phyloP scores from a whole-genome alignment of 2,888 invertebrate species.

The Unio delphinus region DNA sequence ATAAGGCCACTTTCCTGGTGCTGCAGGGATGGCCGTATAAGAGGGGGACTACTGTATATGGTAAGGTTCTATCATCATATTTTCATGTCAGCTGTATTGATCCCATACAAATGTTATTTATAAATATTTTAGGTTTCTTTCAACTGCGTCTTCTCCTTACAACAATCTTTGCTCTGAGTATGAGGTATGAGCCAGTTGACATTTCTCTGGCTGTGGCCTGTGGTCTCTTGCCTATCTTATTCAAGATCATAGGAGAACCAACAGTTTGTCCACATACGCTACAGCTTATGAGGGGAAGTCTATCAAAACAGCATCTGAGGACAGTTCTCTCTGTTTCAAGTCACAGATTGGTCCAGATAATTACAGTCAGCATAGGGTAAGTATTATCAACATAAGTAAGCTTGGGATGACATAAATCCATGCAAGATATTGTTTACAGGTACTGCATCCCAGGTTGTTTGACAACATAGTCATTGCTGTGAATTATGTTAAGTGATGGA shows the following conservation, averaged over 20 bases:
- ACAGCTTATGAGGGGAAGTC: conserved; percentile 44
- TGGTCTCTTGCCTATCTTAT: conserved; percentile 74
- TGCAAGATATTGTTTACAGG: too few relatives aligned
- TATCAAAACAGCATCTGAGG: conserved; percentile 52
- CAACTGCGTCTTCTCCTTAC: conserved; percentile 73
- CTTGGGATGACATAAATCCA: not conserved
- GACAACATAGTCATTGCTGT: too few relatives aligned
- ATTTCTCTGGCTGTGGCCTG: conserved; percentile 76
- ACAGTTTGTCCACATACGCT: conserved; percentile 46
- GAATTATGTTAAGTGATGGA: too few relatives aligned
- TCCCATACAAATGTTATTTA: not conserved
- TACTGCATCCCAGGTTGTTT: too few relatives aligned
- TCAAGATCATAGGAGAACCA: conserved; percentile 70
- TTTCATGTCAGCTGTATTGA: too few relatives aligned
- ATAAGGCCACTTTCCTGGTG: too few relatives aligned
- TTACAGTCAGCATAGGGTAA: conserved; percentile 76
- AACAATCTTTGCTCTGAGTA: conserved; percentile 76
- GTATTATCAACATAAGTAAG: conserved; percentile 21
- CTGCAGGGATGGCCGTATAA: too few relatives aligned
- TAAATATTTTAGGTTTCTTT: too few relatives aligned
- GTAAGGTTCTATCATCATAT: too few relatives aligned
- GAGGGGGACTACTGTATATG: too few relatives aligned
- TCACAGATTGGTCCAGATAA: conserved; percentile 75
- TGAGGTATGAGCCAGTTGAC: conserved; percentile 75
- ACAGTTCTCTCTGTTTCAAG: conserved; percentile 72